phyloP scores from a whole-genome alignment of 2,888 invertebrate species.

The Craniophora ligustri region DNA sequence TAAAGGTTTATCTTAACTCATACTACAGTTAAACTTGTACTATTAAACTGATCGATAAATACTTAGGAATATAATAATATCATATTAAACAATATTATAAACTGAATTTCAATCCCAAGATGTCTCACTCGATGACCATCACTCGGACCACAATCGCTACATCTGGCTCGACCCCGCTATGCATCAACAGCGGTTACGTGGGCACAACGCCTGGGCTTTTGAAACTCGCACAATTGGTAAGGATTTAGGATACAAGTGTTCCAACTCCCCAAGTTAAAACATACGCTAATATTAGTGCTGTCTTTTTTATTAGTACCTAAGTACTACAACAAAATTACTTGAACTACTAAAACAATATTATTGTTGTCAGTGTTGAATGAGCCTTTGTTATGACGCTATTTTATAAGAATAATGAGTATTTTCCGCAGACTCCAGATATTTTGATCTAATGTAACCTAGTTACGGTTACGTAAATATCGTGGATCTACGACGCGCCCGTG shows the following conservation, averaged over 20 bases:
- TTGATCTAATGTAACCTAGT: conserved; percentile 62
- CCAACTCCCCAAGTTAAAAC: no score
- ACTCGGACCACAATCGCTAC: conserved; percentile 94
- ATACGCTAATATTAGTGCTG: no score
- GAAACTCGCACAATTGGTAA: conserved; percentile 94
- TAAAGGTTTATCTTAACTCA: background rate
- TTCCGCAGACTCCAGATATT: conserved; percentile 42
- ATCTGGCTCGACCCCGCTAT: conserved; percentile 91
- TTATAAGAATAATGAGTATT: conserved; percentile 22
- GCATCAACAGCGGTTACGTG: conserved; percentile 94
- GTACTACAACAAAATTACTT: background rate
- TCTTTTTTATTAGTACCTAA: no score
- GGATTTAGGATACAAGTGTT: no score
- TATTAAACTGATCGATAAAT: no score
- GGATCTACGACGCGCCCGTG: conserved; percentile 53
- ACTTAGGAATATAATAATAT: background rate
- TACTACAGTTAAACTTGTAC: background rate
- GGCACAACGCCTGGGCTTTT: conserved; percentile 93
- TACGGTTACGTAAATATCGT: conserved; percentile 65
- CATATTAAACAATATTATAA: background rate
- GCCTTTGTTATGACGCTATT: conserved; percentile 1
- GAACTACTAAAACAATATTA: background rate
- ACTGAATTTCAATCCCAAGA: conserved; percentile 76
- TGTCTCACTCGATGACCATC: conserved; percentile 96
- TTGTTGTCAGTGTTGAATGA: conserved; percentile 4